Conservation (phyloP, 2,113 vertebrate genomes). For the Fregetta grallaria region DNA sequence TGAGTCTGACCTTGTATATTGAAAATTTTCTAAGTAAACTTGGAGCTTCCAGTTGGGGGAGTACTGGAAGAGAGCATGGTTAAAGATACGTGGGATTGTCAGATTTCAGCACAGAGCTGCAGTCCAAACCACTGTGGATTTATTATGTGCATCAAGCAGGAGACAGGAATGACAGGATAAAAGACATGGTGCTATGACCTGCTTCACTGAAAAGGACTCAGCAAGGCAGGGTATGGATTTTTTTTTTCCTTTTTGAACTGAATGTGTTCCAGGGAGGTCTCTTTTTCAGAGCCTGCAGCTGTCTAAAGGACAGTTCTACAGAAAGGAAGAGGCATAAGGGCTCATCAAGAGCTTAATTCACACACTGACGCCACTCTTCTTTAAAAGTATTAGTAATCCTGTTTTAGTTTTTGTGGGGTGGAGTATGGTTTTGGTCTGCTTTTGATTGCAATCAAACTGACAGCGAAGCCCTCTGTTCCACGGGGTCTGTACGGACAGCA, state of each 20-base stretch:
- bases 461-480: neutral
- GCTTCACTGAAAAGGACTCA: neutral
- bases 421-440: neutral
- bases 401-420: neutral
- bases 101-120: neutral
- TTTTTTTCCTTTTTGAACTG: constrained; percentile 1
- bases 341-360: neutral
- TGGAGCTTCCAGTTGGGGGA: neutral
- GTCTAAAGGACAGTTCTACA: neutral
- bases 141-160: constrained; percentile 19
- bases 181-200: constrained; percentile 48
- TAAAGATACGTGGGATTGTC: neutral
- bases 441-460: neutral
- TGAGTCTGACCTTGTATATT: neutral
- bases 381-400: neutral
- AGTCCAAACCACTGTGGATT: constrained; percentile 21
- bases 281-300: neutral
- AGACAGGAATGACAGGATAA: constrained; percentile 44
- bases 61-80: neutral
- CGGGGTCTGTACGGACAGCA: neutral
- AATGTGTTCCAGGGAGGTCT: constrained; percentile 15
- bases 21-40: neutral
- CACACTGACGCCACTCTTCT: neutral
- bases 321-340: neutral
- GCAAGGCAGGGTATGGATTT: constrained; percentile 28